phyloP scores from a whole-genome alignment of 1,140 invertebrate species.

The Eupristina koningsbergeri region DNA sequence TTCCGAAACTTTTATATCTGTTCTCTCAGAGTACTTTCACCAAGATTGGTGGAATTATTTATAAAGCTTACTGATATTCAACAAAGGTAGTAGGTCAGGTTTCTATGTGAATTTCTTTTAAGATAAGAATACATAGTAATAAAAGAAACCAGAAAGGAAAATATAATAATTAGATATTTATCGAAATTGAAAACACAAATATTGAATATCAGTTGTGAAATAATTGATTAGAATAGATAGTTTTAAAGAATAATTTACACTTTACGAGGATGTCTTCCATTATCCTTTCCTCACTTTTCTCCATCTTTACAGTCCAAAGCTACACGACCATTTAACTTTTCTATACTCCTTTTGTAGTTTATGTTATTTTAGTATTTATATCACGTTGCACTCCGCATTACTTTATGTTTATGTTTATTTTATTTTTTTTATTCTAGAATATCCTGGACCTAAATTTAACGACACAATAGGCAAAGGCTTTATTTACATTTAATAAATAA shows the following conservation, averaged over 20 bases:
- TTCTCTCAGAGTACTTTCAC: neutral
- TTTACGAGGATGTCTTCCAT: neutral
- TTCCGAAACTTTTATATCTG: neutral
- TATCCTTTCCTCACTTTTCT: neutral
- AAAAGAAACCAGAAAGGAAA: neutral
- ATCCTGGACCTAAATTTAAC: neutral
- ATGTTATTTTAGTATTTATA: neutral
- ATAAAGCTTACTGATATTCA: constrained; percentile 15
- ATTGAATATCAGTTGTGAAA: neutral
- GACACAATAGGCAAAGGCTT: neutral
- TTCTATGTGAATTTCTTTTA: neutral
- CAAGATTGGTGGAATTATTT: constrained; percentile 9
- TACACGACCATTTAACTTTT: neutral
- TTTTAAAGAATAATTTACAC: constrained; percentile 20
- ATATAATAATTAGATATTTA: neutral
- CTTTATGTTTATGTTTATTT: no score
- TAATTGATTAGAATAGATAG: neutral
- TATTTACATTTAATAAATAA: neutral
- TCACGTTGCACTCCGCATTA: neutral
- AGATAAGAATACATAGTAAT: neutral
- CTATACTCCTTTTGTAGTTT: neutral
- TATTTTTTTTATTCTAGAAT: no score
- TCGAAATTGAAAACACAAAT: neutral
- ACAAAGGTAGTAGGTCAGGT: neutral
- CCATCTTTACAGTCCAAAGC: neutral